Evolutionary conservation across 2,797 vertebrate genomes (phyloP).

Genomic region (Echeneis naucrates): DNA sequence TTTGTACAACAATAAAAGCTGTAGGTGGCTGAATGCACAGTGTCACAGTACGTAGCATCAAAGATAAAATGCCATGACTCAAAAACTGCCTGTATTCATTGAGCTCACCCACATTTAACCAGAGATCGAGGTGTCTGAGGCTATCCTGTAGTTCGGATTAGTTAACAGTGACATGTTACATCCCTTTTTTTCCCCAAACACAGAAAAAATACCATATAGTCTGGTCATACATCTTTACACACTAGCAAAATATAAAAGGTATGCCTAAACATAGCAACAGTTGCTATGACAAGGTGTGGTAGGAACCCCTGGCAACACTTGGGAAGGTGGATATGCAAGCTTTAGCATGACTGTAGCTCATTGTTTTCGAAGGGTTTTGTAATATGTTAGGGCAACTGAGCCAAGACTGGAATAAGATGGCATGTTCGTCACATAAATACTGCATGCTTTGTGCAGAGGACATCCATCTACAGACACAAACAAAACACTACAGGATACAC

Average conservation of each 20-base stretch:
- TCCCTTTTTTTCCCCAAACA: constrained; percentile 15
- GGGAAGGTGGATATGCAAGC: constrained; percentile 41
- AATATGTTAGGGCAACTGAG: constrained; percentile 33
- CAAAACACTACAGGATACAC: constrained; percentile 3
- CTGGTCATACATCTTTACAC: constrained; percentile 45
- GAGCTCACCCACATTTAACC: constrained; percentile 49
- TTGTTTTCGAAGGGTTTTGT: constrained; percentile 64
- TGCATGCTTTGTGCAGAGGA: constrained; percentile 29
- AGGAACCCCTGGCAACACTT: constrained; percentile 42
- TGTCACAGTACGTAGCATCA: constrained; percentile 10
- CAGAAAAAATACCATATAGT: constrained; percentile 49
- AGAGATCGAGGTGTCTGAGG: constrained; percentile 40
- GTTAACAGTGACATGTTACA: constrained; percentile 14
- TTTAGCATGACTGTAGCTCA: constrained; percentile 51
- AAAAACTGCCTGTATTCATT: constrained; percentile 28
- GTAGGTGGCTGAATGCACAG: no score
- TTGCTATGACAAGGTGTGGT: constrained; percentile 71
- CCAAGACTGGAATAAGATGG: constrained; percentile 52
- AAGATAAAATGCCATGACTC: constrained; percentile 32
- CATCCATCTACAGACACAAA: constrained; percentile 8
- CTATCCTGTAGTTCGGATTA: constrained; percentile 8
- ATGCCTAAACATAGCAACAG: constrained; percentile 76
- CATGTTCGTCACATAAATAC: constrained; percentile 49
- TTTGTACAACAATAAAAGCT: no score
- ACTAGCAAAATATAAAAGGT: constrained; percentile 61